These are phyloP conservation scores for Agriopis leucophaearia DNA, from an alignment of 2,888 invertebrate genomes.

Conservation along the genomic window DNA sequence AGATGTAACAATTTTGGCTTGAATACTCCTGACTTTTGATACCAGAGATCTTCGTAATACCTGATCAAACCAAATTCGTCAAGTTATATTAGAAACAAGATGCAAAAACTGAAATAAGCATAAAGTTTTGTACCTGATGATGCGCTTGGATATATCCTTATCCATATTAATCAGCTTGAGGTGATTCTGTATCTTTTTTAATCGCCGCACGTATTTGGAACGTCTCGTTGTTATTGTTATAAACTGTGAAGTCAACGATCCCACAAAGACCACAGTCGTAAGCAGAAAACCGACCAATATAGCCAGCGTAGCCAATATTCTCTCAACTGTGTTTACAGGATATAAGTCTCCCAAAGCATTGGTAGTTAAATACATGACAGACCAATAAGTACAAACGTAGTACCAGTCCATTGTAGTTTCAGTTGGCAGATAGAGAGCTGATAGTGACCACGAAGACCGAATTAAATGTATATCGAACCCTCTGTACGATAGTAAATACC, in stretches of 20 bases:
- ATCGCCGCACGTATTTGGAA: slow-evolving; percentile 75
- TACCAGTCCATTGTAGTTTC: slow-evolving; percentile 78
- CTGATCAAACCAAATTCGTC: slow-evolving; percentile 50
- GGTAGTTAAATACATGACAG: slow-evolving; percentile 78
- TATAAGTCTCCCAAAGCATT: slow-evolving; percentile 80
- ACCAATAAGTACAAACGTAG: slow-evolving; percentile 79
- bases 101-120: slow-evolving; percentile 15
- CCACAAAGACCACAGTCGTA: slow-evolving; percentile 82
- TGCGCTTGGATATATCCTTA: slow-evolving; percentile 68
- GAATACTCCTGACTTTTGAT: slow-evolving; percentile 82
- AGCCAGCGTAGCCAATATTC: slow-evolving; percentile 70
- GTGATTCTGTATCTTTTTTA: slow-evolving; percentile 78
- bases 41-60: slow-evolving; percentile 84
- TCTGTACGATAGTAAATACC: slow-evolving; percentile 77
- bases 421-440: slow-evolving; percentile 70
- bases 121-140: slow-evolving; percentile 66
- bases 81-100: slow-evolving; percentile 22
- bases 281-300: slow-evolving; percentile 77
- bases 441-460: slow-evolving; percentile 73
- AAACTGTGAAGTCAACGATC: slow-evolving; percentile 81
- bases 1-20: slow-evolving; percentile 73
- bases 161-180: slow-evolving; percentile 77
- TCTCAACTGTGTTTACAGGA: slow-evolving; percentile 75
- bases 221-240: slow-evolving; percentile 80
- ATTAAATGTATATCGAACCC: slow-evolving; percentile 68